Evolutionary conservation across 2,888 invertebrate genomes (phyloP).

Genomic region (Erpobdella octoculata): DNA sequence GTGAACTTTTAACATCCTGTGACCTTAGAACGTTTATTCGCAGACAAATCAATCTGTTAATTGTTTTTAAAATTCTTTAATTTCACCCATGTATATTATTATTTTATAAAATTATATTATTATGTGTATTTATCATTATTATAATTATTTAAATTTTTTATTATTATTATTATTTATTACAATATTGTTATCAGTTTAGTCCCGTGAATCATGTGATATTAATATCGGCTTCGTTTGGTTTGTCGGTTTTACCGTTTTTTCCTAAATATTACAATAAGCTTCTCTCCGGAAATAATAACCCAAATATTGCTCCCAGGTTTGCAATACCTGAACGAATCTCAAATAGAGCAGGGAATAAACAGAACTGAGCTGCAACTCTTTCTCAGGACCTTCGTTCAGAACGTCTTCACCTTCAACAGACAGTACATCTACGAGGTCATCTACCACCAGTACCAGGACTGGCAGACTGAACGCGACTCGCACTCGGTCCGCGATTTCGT

Average conservation of each 20-base stretch:
- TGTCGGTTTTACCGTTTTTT: too few relatives aligned
- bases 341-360: constrained; percentile 20
- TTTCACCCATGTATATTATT: not conserved
- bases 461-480: constrained; percentile 55
- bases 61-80: not conserved
- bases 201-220: too few relatives aligned
- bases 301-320: constrained; percentile 27
- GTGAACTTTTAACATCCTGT: not conserved
- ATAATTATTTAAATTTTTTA: not conserved
- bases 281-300: too few relatives aligned
- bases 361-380: constrained; percentile 57
- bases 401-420: constrained; percentile 87
- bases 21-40: not conserved
- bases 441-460: constrained; percentile 87
- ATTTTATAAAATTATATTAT: too few relatives aligned
- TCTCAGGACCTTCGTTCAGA: constrained; percentile 73
- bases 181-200: not conserved
- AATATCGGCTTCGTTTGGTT: too few relatives aligned
- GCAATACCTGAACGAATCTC: constrained; percentile 27
- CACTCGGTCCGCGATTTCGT: constrained; percentile 17
- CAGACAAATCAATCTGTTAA: too few relatives aligned
- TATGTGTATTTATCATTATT: too few relatives aligned
- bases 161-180: not conserved
- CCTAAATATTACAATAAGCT: too few relatives aligned
- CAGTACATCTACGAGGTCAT: constrained; percentile 89